Evolutionary conservation across 2,797 vertebrate species (phyloP), one percentile per base, ranked within the genome.

Genomic region (Silurus lanzhouensis): DNA sequence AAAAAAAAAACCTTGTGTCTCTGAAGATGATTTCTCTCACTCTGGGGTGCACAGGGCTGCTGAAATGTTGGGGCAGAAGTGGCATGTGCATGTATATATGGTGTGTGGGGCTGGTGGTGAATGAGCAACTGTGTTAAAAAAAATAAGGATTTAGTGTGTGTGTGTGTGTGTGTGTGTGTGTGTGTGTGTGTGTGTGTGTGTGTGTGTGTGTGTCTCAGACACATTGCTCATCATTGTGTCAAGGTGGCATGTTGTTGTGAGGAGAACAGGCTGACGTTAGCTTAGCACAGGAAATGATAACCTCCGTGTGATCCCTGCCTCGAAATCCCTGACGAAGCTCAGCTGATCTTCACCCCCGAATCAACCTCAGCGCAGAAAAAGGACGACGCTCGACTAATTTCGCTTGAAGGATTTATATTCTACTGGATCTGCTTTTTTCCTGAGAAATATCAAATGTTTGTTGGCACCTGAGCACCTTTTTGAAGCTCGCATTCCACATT

Each of bases 171-270:
- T 46, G 4, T 60, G 17, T 22, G 20, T 46, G 22, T 46, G 4
- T 60, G 17, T 60, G 17, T 60, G 17, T 60, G 17, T 60, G 20
- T 63, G 20, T 63, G 20, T 63, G 20, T 63, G 20, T n/a, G 20
- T 76, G 14, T 57, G 14, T 19, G 25, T 57, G 2, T 27, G 17
- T 27, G 86, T 85, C 48, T 78, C 77, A 68, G 82, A 55, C 27
- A 46, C 46, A 75, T 61, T 77, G 83, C 81, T 86, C 83, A 87
- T 82, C 74, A 22, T 58, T 72, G 66, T 78, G 76, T 81, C 74
- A 83, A 60, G 63, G 68, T 20, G 22, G 82, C 52, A 31, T 82
- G 46, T 10, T 67, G 48, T n/a, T 81, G 60, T 6, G 25, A 61
- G 27, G 57, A 78, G 27, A 38, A 44, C 76, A 63, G 13, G 20